Percentiles rank a stretch among this genome's conserved stretches.
phyloP scores from a whole-genome alignment of 2,797 vertebrate species.

The Remorina albescens region DNA sequence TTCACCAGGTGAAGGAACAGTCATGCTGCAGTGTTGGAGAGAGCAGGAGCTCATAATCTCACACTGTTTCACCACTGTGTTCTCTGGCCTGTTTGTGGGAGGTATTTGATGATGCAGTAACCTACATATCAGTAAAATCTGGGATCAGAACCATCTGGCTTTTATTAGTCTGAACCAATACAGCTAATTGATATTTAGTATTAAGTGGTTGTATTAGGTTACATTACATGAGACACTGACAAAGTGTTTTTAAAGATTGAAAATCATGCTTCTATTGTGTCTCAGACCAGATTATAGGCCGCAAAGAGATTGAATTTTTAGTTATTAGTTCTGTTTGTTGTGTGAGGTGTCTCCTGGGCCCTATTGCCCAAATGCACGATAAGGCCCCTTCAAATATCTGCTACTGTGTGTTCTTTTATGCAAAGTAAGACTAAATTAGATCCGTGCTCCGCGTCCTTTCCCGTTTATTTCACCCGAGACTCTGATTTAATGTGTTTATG shows the following conservation, averaged over 20 bases:
- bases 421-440: slow-evolving; percentile 35
- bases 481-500: neutral
- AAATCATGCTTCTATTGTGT: neutral
- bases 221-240: neutral
- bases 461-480: neutral
- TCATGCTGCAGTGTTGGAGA: slow-evolving; percentile 30
- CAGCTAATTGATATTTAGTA: neutral
- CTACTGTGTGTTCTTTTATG: slow-evolving; percentile 17
- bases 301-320: neutral
- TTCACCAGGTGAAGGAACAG: slow-evolving; percentile 54
- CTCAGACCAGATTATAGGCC: neutral
- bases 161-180: neutral
- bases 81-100: slow-evolving; percentile 18
- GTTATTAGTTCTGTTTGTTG: neutral
- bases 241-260: neutral
- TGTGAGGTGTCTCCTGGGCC: slow-evolving; percentile 3
- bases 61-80: slow-evolving; percentile 12
- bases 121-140: slow-evolving; percentile 34
- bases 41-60: slow-evolving; percentile 6
- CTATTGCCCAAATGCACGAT: slow-evolving; percentile 1
- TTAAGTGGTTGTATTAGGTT: no score
- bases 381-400: slow-evolving; percentile 22
- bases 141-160: neutral
- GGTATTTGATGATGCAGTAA: slow-evolving; percentile 35
- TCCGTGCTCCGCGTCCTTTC: neutral